Evolutionary conservation across 2,888 invertebrate genomes (phyloP).

Genomic region (Caprella mutica): DNA sequence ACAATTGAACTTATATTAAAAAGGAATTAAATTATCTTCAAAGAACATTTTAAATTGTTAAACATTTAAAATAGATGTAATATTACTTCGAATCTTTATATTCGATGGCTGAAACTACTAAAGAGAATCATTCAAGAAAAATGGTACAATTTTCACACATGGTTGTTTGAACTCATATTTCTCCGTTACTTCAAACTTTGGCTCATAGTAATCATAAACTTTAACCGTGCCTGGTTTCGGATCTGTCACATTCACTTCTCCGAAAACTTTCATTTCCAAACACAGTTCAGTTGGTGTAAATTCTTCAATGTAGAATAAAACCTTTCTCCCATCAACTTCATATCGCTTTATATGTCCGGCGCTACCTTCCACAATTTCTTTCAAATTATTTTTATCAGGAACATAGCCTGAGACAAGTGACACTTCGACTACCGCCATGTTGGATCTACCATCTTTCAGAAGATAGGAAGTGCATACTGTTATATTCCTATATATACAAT

Average conservation of each 20-base stretch:
- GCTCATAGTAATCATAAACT: slow-evolving; percentile 39
- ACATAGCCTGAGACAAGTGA: slow-evolving; percentile 41
- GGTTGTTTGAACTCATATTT: no score
- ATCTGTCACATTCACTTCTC: slow-evolving; percentile 37
- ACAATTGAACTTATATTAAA: no score
- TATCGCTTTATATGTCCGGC: slow-evolving; percentile 16
- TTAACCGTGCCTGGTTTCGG: slow-evolving; percentile 37
- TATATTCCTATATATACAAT: slow-evolving; percentile 36
- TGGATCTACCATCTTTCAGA: slow-evolving; percentile 45
- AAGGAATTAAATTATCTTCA: no score
- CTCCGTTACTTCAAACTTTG: slow-evolving; percentile 31
- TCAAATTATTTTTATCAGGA: slow-evolving; percentile 38
- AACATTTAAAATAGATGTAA: no score
- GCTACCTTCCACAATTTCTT: slow-evolving; percentile 15
- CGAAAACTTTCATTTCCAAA: slow-evolving; percentile 38
- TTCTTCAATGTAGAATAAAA: slow-evolving; percentile 23
- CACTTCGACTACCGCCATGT: slow-evolving; percentile 46
- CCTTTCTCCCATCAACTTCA: slow-evolving; percentile 28
- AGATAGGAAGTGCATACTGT: slow-evolving; percentile 33
- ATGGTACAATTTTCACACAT: no score
- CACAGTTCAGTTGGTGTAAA: slow-evolving; percentile 35
- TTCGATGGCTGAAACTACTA: no score
- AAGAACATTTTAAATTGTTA: no score
- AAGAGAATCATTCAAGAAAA: no score
- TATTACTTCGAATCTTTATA: no score